Evolutionary conservation across 2,888 invertebrate genomes (phyloP), one percentile per base, ranked within the genome.

Genomic region (Masnerella sp.): DNA sequence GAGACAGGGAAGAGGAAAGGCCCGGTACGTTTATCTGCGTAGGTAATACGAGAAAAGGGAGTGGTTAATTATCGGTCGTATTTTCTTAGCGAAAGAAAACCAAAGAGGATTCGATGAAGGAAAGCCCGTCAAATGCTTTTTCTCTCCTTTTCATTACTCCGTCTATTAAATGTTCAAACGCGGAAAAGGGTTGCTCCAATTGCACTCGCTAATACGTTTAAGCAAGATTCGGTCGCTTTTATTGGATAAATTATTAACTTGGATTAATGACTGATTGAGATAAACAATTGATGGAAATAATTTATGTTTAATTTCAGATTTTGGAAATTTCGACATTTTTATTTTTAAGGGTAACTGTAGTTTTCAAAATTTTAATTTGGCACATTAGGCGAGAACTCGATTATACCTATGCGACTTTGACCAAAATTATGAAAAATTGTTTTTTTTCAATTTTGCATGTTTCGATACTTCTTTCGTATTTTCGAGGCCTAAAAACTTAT

Each of bases 31-130:
- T 72, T 65, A 72, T 72, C 65, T 42, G 72, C 65, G 59, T 72
- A 65, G 72, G 72, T 72, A 72, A 72, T 72, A 72, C 72, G 59
- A 59, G 72, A 54, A 65, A 72, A 65, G 72, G 72, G 72, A 72
- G 72, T 72, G 72, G 72, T 72, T 72, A 65, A 72, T 72, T 72
- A 59, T 65, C 61, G 58, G 54, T 65, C 65, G 65, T 72, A 72
- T 72, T 72, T 72, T 61, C 59, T 52, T 52, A 51, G 25, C 42
- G 61, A 34, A 47, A 49, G 36, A 59, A 32, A 61, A 20, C 40
- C 54, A 47, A 54, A 69, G 62, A 62, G 51, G 43, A 70, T 54
- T 56, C 54, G 14, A 34, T 9, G 43, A 56, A 28, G 43, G 22
- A 59, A 51, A 59, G 43, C 52, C 43, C 38, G 36, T 59, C 43